Evolutionary conservation across 2,888 invertebrate species (phyloP).

Genomic region (Pachymerium ferrugineum): DNA sequence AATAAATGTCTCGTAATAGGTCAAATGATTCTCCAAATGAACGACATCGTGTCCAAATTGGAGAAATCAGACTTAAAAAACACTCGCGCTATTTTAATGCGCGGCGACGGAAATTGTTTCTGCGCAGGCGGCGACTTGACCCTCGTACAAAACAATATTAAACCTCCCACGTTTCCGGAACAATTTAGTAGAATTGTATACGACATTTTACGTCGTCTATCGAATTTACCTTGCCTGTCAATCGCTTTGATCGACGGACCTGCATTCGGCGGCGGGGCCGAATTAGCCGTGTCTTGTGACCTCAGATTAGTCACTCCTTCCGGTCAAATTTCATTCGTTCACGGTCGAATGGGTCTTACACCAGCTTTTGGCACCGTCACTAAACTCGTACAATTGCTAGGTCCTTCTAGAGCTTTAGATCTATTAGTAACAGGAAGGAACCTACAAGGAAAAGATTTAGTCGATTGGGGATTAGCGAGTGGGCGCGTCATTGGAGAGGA

Average conservation of each 20-base stretch:
- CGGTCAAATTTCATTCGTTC: constrained; percentile 51
- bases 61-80: constrained; percentile 49
- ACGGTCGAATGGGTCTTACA: constrained; percentile 51
- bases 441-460: constrained; percentile 45
- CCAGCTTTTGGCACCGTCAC: constrained; percentile 54
- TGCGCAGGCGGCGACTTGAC: constrained; percentile 55
- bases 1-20: constrained; percentile 44
- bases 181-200: constrained; percentile 52
- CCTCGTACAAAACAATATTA: constrained; percentile 43
- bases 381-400: constrained; percentile 48
- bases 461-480: constrained; percentile 48
- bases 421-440: constrained; percentile 39
- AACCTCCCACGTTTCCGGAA: neutral
- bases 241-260: constrained; percentile 51
- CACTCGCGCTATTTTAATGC: constrained; percentile 45
- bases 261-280: constrained; percentile 56
- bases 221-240: constrained; percentile 50
- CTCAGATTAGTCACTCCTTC: constrained; percentile 48
- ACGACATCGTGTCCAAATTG: constrained; percentile 47
- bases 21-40: constrained; percentile 54
- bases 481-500: constrained; percentile 43
- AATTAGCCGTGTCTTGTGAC: constrained; percentile 52
- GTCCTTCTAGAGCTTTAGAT: constrained; percentile 41
- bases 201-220: constrained; percentile 46
- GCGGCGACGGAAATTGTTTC: constrained; percentile 50